phyloP scores from a whole-genome alignment of 2,888 invertebrate genomes.

The Hyppa rectilinea region DNA sequence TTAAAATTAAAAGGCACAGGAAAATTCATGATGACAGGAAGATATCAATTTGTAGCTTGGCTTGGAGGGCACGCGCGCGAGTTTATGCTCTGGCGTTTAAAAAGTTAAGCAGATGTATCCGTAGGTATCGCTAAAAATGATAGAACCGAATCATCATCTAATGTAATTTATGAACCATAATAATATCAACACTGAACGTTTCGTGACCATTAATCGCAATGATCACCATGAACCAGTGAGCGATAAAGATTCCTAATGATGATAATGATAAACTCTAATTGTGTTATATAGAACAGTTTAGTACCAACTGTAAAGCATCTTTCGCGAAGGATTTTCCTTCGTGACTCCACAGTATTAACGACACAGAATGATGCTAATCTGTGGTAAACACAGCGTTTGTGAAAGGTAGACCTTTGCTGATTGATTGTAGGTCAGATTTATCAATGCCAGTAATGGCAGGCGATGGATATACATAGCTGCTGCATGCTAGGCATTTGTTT shows the following conservation, averaged over 20 bases:
- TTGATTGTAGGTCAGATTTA: constrained; percentile 68
- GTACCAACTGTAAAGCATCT: constrained; percentile 7
- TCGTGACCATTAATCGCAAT: constrained; percentile 13
- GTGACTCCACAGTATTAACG: constrained; percentile 45
- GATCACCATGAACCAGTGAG: constrained; percentile 9
- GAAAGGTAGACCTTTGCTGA: constrained; percentile 69
- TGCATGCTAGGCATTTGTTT: constrained; percentile 31
- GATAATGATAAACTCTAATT: constrained; percentile 42
- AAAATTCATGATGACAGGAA: too few relatives aligned
- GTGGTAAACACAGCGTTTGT: constrained; percentile 60
- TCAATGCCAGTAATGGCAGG: constrained; percentile 62
- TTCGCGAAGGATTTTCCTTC: constrained; percentile 44
- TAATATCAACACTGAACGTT: constrained; percentile 4
- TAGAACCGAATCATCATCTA: background rate
- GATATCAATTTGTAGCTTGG: too few relatives aligned
- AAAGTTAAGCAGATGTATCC: too few relatives aligned
- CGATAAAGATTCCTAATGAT: constrained; percentile 35
- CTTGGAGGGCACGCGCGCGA: too few relatives aligned
- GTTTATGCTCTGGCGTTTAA: too few relatives aligned
- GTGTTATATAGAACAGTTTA: constrained; percentile 36
- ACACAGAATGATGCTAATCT: constrained; percentile 54
- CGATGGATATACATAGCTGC: constrained; percentile 19
- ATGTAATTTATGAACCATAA: constrained; percentile 17
- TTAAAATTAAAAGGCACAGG: too few relatives aligned
- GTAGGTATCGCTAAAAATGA: too few relatives aligned